Evolutionary conservation across 1,140 invertebrate genomes (phyloP), one percentile per base, ranked within the genome.

Genomic region (Elymnias hypermnestra): DNA sequence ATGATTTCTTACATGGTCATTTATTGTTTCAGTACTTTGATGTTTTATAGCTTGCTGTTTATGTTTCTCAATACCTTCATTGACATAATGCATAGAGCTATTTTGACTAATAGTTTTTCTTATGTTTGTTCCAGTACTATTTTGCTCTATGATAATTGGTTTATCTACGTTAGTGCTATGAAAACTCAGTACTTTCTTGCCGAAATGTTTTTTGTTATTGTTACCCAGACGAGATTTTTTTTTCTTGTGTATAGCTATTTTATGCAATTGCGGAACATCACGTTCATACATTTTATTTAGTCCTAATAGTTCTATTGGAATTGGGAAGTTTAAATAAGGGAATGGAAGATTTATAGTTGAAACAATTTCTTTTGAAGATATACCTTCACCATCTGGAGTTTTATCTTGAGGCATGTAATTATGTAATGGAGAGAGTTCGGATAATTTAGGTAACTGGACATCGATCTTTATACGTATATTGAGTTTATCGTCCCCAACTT

Each of bases 201-300:
- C 75, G 10, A 59, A 56, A 31, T 77, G 67, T 33, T 73, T 78
- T 48, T 78, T 84, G 25, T 42, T 60, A 40, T 41, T 67, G 43
- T 54, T 69, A 29, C 48, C 63, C 7, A 33, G 33, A 29, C 57
- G 67, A 3, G 56, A 53, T 50, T 77, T 82, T 45, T 77, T 84
- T 48, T 74, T 84, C 43, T 78, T 84, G 29, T 77, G 70, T 12
- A 78, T 66, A 25, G 63, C 68, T 41, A 74, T 67, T 57, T 77
- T 76, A 33, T 77, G 71, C 26, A n/a, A 68, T 43, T n/a, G 65
- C 47, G 47, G 28, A 61, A 33, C 41, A 13, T 25, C 41, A 25
- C 35, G 31, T 14, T 35, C 28, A 29, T 50, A 29, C 3, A 33
- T 15, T 49, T 59, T 65, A 35, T 63, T 63, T 14, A 55, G 60